Conservation (phyloP, 2,113 vertebrate genomes). For the Polypterus senegalus region DNA sequence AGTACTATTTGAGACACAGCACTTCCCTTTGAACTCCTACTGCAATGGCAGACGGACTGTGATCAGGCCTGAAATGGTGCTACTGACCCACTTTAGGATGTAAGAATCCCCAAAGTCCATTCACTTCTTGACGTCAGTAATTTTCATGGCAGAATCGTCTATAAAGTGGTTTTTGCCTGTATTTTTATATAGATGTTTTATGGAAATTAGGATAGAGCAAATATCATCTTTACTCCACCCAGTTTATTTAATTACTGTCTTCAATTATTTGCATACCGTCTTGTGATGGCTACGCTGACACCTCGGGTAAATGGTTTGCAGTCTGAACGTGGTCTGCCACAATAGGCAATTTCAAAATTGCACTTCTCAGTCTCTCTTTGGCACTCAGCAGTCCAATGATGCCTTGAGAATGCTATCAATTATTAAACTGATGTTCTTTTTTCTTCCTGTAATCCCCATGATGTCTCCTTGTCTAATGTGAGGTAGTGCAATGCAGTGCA, state of each 20-base stretch:
- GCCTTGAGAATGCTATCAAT: slow-evolving; percentile 21
- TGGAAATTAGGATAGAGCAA: no score
- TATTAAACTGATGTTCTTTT: slow-evolving; percentile 28
- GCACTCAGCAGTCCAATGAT: slow-evolving; percentile 20
- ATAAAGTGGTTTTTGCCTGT: no score
- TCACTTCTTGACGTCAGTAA: no score
- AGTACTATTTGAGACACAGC: no score
- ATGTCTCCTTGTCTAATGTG: slow-evolving; percentile 25
- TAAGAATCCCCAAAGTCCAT: no score
- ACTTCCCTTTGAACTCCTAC: no score
- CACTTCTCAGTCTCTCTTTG: slow-evolving; percentile 27
- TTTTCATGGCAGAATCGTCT: no score
- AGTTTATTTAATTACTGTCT: slow-evolving; percentile 29
- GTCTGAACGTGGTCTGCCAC: slow-evolving; percentile 50
- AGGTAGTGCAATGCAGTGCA: slow-evolving; percentile 20
- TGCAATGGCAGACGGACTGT: no score
- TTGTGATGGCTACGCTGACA: not conserved
- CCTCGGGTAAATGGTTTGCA: slow-evolving; percentile 32
- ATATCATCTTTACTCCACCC: no score
- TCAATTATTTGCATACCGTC: slow-evolving; percentile 34
- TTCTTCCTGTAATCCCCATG: slow-evolving; percentile 15
- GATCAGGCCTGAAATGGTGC: no score
- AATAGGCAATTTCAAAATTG: slow-evolving; percentile 30
- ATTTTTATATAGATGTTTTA: no score
- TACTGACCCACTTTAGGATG: no score